Evolutionary conservation across 1,140 invertebrate genomes (phyloP).

Genomic region (Macrobrachium nipponense): DNA sequence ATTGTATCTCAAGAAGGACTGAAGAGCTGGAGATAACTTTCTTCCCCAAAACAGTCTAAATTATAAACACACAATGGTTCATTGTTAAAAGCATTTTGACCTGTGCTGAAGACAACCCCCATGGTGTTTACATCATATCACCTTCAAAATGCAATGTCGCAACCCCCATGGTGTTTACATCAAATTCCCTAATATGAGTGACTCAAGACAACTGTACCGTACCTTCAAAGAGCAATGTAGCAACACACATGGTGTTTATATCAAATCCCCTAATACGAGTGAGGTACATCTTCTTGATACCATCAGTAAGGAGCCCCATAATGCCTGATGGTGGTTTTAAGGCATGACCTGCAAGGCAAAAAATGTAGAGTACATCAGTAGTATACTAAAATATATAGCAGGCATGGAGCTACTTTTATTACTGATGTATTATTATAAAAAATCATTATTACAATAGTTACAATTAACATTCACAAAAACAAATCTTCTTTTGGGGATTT

Average conservation of each 20-base stretch:
- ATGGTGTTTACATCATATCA: too few species aligned
- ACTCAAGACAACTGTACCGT: slow-evolving; percentile 48
- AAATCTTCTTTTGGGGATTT: too few species aligned
- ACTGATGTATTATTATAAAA: too few species aligned
- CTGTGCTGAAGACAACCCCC: too few species aligned
- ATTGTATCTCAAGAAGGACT: too few species aligned
- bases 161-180: not conserved
- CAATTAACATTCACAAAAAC: too few species aligned
- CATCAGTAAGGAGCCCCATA: slow-evolving; percentile 80
- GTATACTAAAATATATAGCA: not conserved
- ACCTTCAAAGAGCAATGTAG: slow-evolving; percentile 94
- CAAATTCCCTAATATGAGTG: slow-evolving; percentile 20
- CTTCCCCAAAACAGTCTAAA: too few species aligned
- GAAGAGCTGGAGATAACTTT: too few species aligned
- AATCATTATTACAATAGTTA: too few species aligned
- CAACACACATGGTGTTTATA: slow-evolving; percentile 85
- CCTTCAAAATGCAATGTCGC: too few species aligned
- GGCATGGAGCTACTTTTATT: not conserved
- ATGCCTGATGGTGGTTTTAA: slow-evolving; percentile 83
- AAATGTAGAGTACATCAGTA: not conserved
- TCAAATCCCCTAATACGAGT: slow-evolving; percentile 92
- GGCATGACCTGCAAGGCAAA: slow-evolving; percentile 74
- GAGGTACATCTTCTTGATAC: slow-evolving; percentile 89
- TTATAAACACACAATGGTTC: too few species aligned
- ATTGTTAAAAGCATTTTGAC: too few species aligned